Evolutionary conservation across 2,888 invertebrate genomes (phyloP), one percentile per base, ranked within the genome.

Genomic region (Melinaea marsaeus): DNA sequence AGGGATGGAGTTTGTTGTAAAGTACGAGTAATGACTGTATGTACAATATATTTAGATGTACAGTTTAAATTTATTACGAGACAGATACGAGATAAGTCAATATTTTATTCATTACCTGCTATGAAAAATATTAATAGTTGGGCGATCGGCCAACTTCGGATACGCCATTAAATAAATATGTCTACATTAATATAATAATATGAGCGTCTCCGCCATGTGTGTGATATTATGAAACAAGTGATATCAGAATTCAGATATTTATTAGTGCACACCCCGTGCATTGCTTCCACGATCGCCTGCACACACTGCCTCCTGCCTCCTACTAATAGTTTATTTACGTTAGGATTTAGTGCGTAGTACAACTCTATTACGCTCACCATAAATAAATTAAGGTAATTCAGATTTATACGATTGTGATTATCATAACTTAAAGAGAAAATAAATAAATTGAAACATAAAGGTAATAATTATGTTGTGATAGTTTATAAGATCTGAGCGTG

Each of bases 401-500:
- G 3, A 42, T 42, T 2, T 37, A 37, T 7, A 37, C 4, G 37
- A 37, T 37, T 37, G 2, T 37, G 37, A 37, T 37, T 42, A 2
- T 11, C 22, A 51, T 51, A 9, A 9, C 7, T 51, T 32, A 51
- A 51, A 32, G 32, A 51, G 32, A 22, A 32, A 32, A 51, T 51
- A 51, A 32, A 7, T 32, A 32, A 32, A 51, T 6, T 51, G 9
- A 51, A 32, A 7, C 32, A 32, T 32, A 32, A 32, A 32, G 58
- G 22, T 55, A 55, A 62, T 48, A 35, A 62, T 7, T 7, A 13
- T 22, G 46, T 45, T 22, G 54, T 35, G 58, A 62, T 33, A 34
- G 54, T 58, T 37, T 59, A 48, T 61, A 51, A 73, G 75, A 75
- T 75, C 77, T 77, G 77, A 81, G 42, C 42, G 11, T 42, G 7